Percentiles rank a stretch among this genome's conserved stretches.
phyloP scores from a whole-genome alignment of 2,113 vertebrate genomes.

The Ivindomyrus marchei region DNA sequence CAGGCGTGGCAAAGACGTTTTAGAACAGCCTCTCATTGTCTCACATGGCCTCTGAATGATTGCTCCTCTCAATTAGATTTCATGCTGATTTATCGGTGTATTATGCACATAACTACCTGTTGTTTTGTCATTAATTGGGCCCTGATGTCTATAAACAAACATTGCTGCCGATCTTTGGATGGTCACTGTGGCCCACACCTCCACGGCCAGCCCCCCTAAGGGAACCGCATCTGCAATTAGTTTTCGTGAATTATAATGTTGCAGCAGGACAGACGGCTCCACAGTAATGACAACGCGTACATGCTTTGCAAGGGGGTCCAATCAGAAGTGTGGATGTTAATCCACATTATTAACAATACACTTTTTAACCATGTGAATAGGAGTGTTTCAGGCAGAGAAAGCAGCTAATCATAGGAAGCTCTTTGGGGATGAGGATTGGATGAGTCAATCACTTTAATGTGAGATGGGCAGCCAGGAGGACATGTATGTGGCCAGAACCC shows the following conservation, averaged over 20 bases:
- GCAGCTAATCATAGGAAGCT: conserved; percentile 66
- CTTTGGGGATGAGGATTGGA: conserved; percentile 60
- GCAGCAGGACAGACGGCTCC: conserved; percentile 55
- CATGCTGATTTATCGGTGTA: background rate
- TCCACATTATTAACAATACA: conserved; percentile 47
- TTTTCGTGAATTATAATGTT: conserved; percentile 56
- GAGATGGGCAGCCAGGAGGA: conserved; percentile 40
- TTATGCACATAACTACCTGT: background rate
- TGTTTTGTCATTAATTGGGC: background rate
- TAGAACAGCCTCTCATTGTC: background rate
- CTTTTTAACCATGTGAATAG: conserved; percentile 55
- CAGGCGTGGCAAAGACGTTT: background rate
- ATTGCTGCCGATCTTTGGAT: background rate
- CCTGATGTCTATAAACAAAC: background rate
- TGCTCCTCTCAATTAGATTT: conserved; percentile 7
- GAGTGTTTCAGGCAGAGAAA: conserved; percentile 49
- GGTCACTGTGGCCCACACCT: background rate
- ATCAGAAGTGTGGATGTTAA: conserved; percentile 59
- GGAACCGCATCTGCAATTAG: conserved; percentile 27
- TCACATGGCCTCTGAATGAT: background rate
- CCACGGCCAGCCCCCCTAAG: background rate
- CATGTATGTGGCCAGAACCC: conserved; percentile 67
- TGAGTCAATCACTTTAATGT: conserved; percentile 62
- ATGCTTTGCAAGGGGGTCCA: conserved; percentile 62
- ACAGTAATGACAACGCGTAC: conserved; percentile 52